Conservation (phyloP, 2,888 invertebrate genomes). For the Mimas tiliae region DNA sequence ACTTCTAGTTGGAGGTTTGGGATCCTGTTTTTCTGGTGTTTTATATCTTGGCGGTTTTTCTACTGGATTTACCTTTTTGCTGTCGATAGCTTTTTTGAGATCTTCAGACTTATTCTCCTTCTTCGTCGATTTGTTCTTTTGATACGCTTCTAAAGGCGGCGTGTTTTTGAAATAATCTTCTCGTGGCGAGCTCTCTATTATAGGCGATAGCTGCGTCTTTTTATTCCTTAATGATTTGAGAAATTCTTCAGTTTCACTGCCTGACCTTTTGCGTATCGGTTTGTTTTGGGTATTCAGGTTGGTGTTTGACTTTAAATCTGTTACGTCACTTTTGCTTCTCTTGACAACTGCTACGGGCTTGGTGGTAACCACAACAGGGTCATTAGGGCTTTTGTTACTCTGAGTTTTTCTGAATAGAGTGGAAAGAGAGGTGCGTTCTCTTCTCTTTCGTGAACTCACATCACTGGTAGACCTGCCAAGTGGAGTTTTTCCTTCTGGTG, state of each 20-base stretch:
- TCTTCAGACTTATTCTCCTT: conserved; percentile 62
- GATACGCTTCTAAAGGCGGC: conserved; percentile 69
- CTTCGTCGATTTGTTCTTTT: conserved; percentile 64
- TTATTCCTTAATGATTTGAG: conserved; percentile 81
- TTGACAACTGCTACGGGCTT: conserved; percentile 75
- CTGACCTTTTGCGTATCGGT: conserved; percentile 84
- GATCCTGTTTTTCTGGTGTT: conserved; percentile 71
- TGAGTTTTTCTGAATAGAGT: conserved; percentile 87
- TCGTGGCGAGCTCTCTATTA: conserved; percentile 90
- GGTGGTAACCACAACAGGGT: conserved; percentile 76
- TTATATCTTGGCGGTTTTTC: conserved; percentile 77
- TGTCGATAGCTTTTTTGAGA: conserved; percentile 53
- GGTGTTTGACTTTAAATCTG: conserved; percentile 85
- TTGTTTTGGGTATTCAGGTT: conserved; percentile 70
- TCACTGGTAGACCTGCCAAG: conserved; percentile 85
- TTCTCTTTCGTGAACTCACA: conserved; percentile 75
- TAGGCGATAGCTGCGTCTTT: conserved; percentile 90
- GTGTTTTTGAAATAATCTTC: conserved; percentile 87
- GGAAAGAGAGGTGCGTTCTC: conserved; percentile 87
- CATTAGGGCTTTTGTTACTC: conserved; percentile 77
- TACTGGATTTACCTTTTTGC: conserved; percentile 75
- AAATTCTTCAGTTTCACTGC: conserved; percentile 86
- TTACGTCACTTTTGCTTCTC: conserved; percentile 87
- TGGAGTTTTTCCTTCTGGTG: conserved; percentile 62
- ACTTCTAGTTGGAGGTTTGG: conserved; percentile 66